Percentiles rank a stretch among this genome's conserved stretches.
These are phyloP conservation scores for Lampropteryx suffumata DNA, from an alignment of 2,888 invertebrate genomes.

Conservation along the genomic window DNA sequence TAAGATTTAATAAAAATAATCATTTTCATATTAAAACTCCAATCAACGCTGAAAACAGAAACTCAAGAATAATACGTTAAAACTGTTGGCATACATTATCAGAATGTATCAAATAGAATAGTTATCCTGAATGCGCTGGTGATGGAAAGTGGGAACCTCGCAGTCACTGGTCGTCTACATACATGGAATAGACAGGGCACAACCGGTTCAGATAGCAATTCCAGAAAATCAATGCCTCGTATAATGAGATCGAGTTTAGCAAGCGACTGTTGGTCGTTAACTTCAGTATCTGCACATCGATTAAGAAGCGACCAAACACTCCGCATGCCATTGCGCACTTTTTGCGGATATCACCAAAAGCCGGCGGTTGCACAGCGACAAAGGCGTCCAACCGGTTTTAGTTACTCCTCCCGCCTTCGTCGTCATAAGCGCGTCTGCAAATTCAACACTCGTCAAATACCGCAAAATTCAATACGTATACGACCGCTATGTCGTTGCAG, in stretches of 20 bases:
- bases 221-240: conserved; percentile 62
- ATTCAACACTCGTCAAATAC: conserved; percentile 77
- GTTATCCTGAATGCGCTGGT: conserved; percentile 26
- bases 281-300: conserved; percentile 57
- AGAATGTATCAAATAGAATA: conserved; percentile 11
- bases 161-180: conserved; percentile 49
- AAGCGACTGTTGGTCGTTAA: conserved; percentile 52
- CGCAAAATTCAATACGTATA: conserved; percentile 59
- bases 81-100: no score
- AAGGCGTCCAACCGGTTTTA: conserved; percentile 78
- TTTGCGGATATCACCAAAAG: conserved; percentile 80
- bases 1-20: not conserved
- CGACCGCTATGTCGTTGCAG: conserved; percentile 47
- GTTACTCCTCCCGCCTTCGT: conserved; percentile 60
- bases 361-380: conserved; percentile 67
- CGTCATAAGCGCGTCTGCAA: conserved; percentile 77
- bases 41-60: no score
- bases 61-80: no score
- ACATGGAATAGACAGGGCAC: conserved; percentile 51
- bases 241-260: conserved; percentile 60
- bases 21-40: not conserved
- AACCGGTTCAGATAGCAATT: conserved; percentile 67
- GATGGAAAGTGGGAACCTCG: conserved; percentile 55
- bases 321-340: conserved; percentile 71
- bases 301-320: conserved; percentile 63